Evolutionary conservation across 2,888 invertebrate genomes (phyloP).

Genomic region (Eristalis intricaria): DNA sequence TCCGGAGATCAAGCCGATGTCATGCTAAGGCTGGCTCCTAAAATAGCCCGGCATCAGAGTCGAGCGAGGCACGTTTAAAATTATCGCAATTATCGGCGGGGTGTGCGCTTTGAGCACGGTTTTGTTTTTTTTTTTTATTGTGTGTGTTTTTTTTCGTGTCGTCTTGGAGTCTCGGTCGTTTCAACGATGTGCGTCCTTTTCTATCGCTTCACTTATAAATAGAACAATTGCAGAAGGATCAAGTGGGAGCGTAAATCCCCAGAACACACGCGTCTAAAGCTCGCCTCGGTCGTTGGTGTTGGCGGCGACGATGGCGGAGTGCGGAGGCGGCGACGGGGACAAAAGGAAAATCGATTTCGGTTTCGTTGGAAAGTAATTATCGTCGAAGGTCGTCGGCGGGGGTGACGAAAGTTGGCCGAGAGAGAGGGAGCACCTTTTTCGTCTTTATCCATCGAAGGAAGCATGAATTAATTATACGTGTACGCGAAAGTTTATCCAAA

Average conservation of each 20-base stretch:
- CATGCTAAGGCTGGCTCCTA: constrained; percentile 14
- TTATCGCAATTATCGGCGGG: constrained; percentile 49
- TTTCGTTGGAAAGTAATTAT: constrained; percentile 53
- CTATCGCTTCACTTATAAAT: constrained; percentile 7
- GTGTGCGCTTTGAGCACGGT: constrained; percentile 24
- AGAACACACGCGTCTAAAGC: background rate
- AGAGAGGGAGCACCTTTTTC: background rate
- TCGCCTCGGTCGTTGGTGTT: background rate
- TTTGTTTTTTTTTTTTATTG: background rate
- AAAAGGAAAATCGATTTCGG: constrained; percentile 40
- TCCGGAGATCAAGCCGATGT: background rate
- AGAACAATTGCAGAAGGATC: constrained; percentile 24
- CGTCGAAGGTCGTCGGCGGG: constrained; percentile 1
- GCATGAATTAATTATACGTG: constrained; percentile 51
- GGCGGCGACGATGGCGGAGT: too few species aligned
- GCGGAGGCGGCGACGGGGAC: too few species aligned
- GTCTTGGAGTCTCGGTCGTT: constrained; percentile 10
- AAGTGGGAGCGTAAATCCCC: background rate
- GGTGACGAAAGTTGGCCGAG: background rate
- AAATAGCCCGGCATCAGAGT: constrained; percentile 35
- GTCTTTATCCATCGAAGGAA: constrained; percentile 10
- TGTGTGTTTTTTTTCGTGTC: background rate
- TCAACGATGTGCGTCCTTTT: background rate
- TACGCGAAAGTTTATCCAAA: constrained; percentile 36
- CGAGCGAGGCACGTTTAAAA: constrained; percentile 36